phyloP scores from a whole-genome alignment of 2,113 vertebrate species.

The Psammodynastes pulverulentus region DNA sequence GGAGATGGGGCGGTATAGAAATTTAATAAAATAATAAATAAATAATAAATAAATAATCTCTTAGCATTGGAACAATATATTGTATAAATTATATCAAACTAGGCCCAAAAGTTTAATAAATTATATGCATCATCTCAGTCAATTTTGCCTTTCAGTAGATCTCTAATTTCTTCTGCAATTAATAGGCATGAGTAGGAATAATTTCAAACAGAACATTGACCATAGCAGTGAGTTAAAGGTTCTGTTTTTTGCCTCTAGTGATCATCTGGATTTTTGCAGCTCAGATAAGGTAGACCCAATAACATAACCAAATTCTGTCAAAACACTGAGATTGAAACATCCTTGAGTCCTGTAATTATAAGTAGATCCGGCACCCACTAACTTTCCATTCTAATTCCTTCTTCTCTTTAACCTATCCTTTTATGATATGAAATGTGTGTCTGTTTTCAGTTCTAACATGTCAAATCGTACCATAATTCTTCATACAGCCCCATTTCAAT shows the following conservation, averaged over 20 bases:
- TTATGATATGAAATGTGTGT: background rate
- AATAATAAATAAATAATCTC: too few relatives aligned
- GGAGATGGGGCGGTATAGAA: too few relatives aligned
- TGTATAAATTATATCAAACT: background rate
- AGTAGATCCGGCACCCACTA: background rate
- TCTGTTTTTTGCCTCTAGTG: background rate
- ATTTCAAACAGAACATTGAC: background rate
- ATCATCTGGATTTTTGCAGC: background rate
- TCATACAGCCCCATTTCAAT: background rate
- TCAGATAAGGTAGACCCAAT: background rate
- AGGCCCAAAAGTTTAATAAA: background rate
- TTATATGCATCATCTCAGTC: background rate
- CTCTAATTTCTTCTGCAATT: background rate
- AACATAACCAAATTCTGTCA: background rate
- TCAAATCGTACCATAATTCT: background rate
- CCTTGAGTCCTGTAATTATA: background rate
- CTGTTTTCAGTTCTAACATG: background rate
- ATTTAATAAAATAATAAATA: too few relatives aligned
- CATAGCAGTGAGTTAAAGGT: background rate
- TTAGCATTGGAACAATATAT: background rate
- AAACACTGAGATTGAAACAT: background rate
- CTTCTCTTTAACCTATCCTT: background rate
- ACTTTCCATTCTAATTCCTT: background rate
- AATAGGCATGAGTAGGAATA: background rate
- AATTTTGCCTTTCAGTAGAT: background rate